Percentiles rank a stretch among this genome's conserved stretches.
phyloP scores from a whole-genome alignment of 2,888 invertebrate genomes.

The Dolichomitus sp. region DNA sequence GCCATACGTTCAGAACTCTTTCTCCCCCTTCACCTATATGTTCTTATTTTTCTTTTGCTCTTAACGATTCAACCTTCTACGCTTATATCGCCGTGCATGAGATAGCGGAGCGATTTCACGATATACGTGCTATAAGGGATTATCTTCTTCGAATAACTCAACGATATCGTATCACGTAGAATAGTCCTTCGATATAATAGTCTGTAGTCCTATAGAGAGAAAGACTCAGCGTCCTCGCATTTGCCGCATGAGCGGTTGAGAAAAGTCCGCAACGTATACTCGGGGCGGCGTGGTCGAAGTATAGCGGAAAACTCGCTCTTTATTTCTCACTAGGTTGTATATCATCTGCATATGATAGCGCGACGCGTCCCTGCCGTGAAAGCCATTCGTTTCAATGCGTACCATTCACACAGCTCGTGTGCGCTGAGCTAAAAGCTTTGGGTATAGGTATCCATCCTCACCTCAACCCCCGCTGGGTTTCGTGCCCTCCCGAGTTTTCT shows the following conservation, averaged over 20 bases:
- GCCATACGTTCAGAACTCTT: not conserved
- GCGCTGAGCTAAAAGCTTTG: slow-evolving; percentile 75
- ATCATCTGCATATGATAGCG: slow-evolving; percentile 83
- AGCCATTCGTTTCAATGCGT: slow-evolving; percentile 82
- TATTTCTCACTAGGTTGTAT: slow-evolving; percentile 73
- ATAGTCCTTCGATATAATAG: slow-evolving; percentile 15
- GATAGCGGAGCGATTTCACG: slow-evolving; percentile 15
- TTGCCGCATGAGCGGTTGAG: slow-evolving; percentile 76
- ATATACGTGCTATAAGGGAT: slow-evolving; percentile 31
- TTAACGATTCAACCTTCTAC: slow-evolving; percentile 3
- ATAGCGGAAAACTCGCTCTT: slow-evolving; percentile 70
- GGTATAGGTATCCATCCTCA: slow-evolving; percentile 63
- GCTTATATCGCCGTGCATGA: slow-evolving; percentile 21
- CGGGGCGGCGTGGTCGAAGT: slow-evolving; percentile 44
- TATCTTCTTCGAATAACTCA: slow-evolving; percentile 41
- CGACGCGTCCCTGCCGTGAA: slow-evolving; percentile 72
- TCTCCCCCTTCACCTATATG: not conserved
- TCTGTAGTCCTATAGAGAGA: not conserved
- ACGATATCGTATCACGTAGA: slow-evolving; percentile 33
- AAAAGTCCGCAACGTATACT: slow-evolving; percentile 72
- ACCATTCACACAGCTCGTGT: slow-evolving; percentile 70
- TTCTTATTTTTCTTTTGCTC: slow-evolving; percentile 7
- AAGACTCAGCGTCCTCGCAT: slow-evolving; percentile 54
- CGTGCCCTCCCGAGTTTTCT: slow-evolving; percentile 31
- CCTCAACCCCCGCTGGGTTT: slow-evolving; percentile 36